These are phyloP conservation scores for Lagodon rhomboides DNA, from an alignment of 2,797 vertebrate species.

Conservation along the genomic window DNA sequence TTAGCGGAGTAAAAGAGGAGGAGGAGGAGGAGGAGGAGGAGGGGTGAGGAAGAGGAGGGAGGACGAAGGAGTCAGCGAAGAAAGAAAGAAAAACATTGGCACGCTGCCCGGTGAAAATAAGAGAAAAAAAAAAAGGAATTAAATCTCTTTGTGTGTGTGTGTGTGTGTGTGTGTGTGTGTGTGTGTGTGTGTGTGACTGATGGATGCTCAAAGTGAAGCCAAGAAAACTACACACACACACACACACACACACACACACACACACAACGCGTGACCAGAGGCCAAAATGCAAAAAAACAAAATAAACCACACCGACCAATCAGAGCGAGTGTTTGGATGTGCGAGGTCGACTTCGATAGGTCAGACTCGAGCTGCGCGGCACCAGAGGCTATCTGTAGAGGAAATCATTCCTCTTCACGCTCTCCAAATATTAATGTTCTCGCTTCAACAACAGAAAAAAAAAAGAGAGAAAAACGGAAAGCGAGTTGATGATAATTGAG, in stretches of 20 bases:
- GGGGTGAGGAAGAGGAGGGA: not conserved
- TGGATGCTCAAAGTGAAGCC: constrained; percentile 60
- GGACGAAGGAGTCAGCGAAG: constrained; percentile 49
- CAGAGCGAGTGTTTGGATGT: constrained; percentile 13
- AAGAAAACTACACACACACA: constrained; percentile 10
- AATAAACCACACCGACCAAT: constrained; percentile 36
- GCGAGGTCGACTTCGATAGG: constrained; percentile 27
- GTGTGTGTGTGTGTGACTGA: constrained; percentile 47
- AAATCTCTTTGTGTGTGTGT: constrained; percentile 61
- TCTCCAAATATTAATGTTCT: not conserved
- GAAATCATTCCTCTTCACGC: not conserved
- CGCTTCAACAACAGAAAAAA: not conserved
- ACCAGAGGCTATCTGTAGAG: constrained; percentile 23
- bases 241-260: too few relatives aligned
- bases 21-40: not conserved
- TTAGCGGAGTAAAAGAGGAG: constrained; percentile 23
- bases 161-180: constrained; percentile 39
- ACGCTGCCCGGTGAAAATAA: constrained; percentile 54
- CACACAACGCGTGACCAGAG: constrained; percentile 40
- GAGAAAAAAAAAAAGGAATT: constrained; percentile 33
- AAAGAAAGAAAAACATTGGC: constrained; percentile 72
- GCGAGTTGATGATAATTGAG: not conserved
- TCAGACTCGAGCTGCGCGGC: constrained; percentile 25
- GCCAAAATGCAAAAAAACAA: constrained; percentile 16
- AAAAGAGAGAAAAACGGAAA: too few relatives aligned